Base-by-base conservation (phyloP, 2,797 vertebrate species). In the Rhyacichthys aspro region DNA sequence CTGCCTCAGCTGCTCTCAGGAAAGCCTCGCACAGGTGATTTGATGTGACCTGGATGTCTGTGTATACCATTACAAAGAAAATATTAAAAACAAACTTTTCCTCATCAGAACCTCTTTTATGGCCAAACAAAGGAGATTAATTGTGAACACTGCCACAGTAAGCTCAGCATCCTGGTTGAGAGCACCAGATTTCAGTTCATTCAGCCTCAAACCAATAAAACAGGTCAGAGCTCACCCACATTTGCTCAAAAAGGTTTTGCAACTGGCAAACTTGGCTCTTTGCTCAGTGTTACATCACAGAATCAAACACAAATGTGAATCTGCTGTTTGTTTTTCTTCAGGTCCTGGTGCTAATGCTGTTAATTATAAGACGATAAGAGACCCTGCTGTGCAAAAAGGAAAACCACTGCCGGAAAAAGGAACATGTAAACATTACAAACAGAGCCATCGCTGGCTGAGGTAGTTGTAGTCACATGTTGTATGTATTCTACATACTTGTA, bases 361-460 rank as follows among this genome's bases (percentile, higher is more conserved):
- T 14, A 58, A 72, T 59, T 61, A 57, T 50, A 91, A 84, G 55
- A 74, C 54, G 0, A 63, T 83, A 9, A 84, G 87, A 82, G 91
- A 93, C 67, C 92, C 92, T 2, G 89, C 90, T 10, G 85, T 95
- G 60, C 92, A 94, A 63, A 87, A 89, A 28, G 94, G 94, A 54
- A 94, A 94, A 52, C 90, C 93, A 3, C 88, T 94, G 36, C 93
- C 93, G 3, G 90, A 91, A 34, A 91, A 90, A 43, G 93, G 94
- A 63, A 66, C 85, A 5, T 95, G 94, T 81, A 93, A 67, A 77
- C 94, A 95, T 82, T 95, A 74, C 76, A 94, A 79, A 79, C 93
- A 93, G 74, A 95, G 94, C 74, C 90, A 92, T 66, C 92, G 93
- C 43, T 95, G 94, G 94, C 82, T 94, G 6, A 92, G 94, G 94